Conservation (phyloP, 1,140 invertebrate genomes). For the Sycobia sp. region DNA sequence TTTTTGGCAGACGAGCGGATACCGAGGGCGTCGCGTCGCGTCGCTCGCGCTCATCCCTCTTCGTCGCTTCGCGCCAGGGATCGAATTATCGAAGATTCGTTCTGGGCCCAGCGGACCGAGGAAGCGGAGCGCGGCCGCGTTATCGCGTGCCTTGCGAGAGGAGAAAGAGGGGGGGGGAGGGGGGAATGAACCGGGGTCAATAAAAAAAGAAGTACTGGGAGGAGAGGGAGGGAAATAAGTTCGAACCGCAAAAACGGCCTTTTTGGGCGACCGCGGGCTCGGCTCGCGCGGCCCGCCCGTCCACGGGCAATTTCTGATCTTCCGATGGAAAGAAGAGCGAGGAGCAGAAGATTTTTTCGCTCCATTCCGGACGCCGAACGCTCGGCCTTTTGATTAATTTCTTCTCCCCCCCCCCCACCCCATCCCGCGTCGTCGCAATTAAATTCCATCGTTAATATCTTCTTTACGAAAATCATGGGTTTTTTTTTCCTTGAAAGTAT, state of each 20-base stretch:
- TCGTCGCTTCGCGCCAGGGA: constrained; percentile 16
- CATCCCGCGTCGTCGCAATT: not conserved
- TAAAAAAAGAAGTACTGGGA: not conserved
- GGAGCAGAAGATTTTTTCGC: constrained; percentile 16
- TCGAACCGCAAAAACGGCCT: constrained; percentile 11
- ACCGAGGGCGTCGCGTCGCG: no score
- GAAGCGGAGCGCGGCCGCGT: no score
- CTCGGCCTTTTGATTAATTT: constrained; percentile 26
- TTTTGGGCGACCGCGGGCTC: not conserved
- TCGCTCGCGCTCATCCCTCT: no score
- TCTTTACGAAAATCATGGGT: no score
- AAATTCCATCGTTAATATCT: no score
- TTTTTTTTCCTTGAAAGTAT: no score
- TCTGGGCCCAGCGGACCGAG: constrained; percentile 19
- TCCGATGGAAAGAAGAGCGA: no score
- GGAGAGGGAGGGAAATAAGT: constrained; percentile 1
- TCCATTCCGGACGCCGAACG: not conserved
- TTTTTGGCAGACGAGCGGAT: not conserved
- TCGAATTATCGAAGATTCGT: constrained; percentile 43
- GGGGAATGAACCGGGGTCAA: not conserved
- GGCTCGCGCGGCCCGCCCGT: not conserved
- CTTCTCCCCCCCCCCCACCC: not conserved
- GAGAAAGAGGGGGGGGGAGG: no score
- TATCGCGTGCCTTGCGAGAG: no score
- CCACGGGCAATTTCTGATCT: no score